Evolutionary conservation across 2,113 vertebrate genomes (phyloP).

Genomic region (Gila orcuttii): DNA sequence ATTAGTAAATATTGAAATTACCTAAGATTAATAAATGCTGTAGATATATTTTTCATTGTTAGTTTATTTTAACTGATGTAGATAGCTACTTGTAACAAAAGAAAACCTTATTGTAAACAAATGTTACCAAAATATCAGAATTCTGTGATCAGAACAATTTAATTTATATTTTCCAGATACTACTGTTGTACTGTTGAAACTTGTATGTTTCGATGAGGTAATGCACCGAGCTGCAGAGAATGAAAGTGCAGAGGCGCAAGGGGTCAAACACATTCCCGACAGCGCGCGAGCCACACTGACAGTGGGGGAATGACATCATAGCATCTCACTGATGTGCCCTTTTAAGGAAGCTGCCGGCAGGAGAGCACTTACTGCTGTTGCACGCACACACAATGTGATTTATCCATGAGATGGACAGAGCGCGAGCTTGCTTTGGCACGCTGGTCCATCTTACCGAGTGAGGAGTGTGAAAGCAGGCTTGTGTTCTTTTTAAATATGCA

Average conservation of each 20-base stretch:
- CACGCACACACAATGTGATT: conserved; percentile 27
- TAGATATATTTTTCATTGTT: no score
- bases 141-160: background rate
- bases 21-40: no score
- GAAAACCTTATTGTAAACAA: background rate
- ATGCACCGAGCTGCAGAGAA: conserved; percentile 33
- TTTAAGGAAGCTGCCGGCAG: conserved; percentile 50
- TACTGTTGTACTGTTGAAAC: background rate
- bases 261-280: conserved; percentile 45
- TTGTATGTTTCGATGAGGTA: conserved; percentile 38
- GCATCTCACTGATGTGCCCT: conserved; percentile 45
- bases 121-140: background rate
- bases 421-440: conserved; percentile 10
- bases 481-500: conserved; percentile 41
- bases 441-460: background rate
- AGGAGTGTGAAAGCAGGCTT: conserved; percentile 3
- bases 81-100: background rate
- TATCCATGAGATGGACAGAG: conserved; percentile 37
- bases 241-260: conserved; percentile 29
- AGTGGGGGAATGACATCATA: conserved; percentile 44
- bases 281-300: conserved; percentile 12
- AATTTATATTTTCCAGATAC: background rate
- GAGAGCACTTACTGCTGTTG: conserved; percentile 15
- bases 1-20: no score
- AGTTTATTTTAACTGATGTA: background rate